Percentiles rank a stretch among this genome's conserved stretches.
Evolutionary conservation across 2,797 vertebrate genomes (phyloP).

Genomic region (Tolypeutes matacus): DNA sequence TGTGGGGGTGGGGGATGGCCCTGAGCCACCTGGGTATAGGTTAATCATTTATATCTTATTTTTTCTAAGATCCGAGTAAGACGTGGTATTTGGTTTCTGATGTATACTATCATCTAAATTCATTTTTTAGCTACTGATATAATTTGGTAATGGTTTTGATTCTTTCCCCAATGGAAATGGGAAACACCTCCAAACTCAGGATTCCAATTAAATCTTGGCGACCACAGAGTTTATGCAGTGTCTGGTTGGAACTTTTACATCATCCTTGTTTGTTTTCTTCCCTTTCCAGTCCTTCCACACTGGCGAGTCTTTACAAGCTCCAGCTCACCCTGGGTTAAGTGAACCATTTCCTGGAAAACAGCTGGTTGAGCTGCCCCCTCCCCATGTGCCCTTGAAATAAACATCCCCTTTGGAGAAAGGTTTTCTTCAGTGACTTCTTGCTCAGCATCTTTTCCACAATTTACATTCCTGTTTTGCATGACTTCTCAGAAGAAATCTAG

Average conservation of each 20-base stretch:
- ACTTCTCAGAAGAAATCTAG: constrained; percentile 49
- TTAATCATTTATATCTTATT: not conserved
- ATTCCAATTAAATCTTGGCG: not conserved
- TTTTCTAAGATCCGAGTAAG: not conserved
- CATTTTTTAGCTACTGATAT: not conserved
- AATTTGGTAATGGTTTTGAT: not conserved
- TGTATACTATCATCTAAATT: not conserved
- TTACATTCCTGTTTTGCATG: not conserved
- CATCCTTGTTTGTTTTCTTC: constrained; percentile 34
- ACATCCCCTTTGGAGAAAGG: constrained; percentile 47
- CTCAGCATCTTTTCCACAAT: not conserved
- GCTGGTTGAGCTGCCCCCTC: constrained; percentile 5
- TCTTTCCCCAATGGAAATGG: not conserved
- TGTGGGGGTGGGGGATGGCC: too few species aligned
- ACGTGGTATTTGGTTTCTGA: not conserved
- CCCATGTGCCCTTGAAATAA: constrained; percentile 15
- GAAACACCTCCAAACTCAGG: not conserved
- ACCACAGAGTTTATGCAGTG: not conserved
- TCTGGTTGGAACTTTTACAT: not conserved
- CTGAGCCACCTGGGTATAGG: not conserved
- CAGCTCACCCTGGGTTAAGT: constrained; percentile 65
- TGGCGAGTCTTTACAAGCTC: constrained; percentile 53
- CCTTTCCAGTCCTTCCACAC: not conserved
- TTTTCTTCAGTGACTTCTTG: not conserved
- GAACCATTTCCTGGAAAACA: constrained; percentile 77